Evolutionary conservation across 2,797 vertebrate species (phyloP), one percentile per base, ranked within the genome.

Genomic region (Sebastes iracundus): DNA sequence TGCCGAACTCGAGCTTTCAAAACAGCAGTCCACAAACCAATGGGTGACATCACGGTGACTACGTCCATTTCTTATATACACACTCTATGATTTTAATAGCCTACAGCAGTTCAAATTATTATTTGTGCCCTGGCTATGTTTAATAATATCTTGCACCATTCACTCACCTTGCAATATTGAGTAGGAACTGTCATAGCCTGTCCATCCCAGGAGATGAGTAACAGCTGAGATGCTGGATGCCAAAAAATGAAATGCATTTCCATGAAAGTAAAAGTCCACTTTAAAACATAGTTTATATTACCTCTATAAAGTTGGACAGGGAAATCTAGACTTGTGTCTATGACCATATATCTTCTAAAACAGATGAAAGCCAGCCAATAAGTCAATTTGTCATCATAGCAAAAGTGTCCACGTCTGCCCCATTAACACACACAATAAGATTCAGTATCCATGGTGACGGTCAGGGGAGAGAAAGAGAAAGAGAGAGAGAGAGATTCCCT

Each of bases 351-450:
- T 89, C 72, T 77, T 85, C 62, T 55, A 53, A 79, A 86, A 70
- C 55, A 79, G 73, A 83, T 91, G 70, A 88, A 82, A 90, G 75
- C 49, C 49, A 74, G 88, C 86, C 88, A 90, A 88, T 79, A 81
- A 74, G 78, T 88, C 66, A 88, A 86, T 91, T 80, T 86, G 86
- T 88, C 82, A 92, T 90, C 81, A 88, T 89, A 90, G 88, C 80
- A 87, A 88, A 90, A 79, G 77, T 67, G 81, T 81, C 78, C 70
- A 65, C 72, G 75, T 88, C 77, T 76, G 61, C 73, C 70, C 85
- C 82, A 88, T 93, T 90, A 91, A 46, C 42, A 42, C 83, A 88
- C 83, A 71, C 82, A 88, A 80, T 72, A 88, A 77, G 83, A 90
- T 81, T 88, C 71, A 6, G 82, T 89, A 88, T 89, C 86, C 87